Conservation (phyloP, 1,140 invertebrate species). For the Pseudachorutes palmiensis region DNA sequence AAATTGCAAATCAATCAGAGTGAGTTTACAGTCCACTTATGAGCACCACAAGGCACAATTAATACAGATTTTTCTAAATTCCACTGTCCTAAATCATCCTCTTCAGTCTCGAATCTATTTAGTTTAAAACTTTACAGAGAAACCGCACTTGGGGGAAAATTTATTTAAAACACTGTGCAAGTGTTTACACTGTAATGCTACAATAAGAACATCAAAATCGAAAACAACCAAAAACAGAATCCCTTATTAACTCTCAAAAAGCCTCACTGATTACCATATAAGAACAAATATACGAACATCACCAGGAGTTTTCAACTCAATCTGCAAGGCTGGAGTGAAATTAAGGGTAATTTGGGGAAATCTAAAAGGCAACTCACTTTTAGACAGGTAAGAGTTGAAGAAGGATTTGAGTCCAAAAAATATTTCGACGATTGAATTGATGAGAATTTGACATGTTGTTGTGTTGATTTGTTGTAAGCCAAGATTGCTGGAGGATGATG, state of each 20-base stretch:
- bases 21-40: neutral
- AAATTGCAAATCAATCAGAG: neutral
- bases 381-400: neutral
- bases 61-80: neutral
- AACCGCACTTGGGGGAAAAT: neutral
- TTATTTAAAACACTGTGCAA: neutral
- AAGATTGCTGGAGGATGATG: neutral
- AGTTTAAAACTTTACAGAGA: neutral
- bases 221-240: too few relatives aligned
- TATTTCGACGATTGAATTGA: neutral
- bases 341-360: neutral
- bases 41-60: conserved; percentile 8
- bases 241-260: too few relatives aligned
- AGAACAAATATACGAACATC: too few relatives aligned
- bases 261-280: too few relatives aligned
- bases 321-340: neutral
- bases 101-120: neutral
- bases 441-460: neutral
- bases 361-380: neutral
- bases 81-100: neutral
- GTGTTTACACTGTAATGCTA: neutral
- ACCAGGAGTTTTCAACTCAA: too few relatives aligned
- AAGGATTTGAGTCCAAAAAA: neutral
- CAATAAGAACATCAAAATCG: too few relatives aligned
- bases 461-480: neutral